phyloP scores from a whole-genome alignment of 2,888 invertebrate species.

The Tortricodes alternella region DNA sequence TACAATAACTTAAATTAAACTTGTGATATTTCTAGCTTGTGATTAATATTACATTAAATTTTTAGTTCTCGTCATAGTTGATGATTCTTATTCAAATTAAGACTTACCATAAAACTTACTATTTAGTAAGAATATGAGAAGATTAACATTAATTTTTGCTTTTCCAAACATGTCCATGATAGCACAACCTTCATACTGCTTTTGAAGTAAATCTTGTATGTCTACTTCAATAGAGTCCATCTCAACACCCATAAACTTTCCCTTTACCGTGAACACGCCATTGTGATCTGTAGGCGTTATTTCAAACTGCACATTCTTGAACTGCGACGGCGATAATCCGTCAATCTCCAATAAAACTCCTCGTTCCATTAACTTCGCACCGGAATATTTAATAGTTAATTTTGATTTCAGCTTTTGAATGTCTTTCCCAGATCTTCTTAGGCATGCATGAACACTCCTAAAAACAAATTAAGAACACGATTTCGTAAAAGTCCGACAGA shows the following conservation, averaged over 20 bases:
- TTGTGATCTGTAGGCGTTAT: slow-evolving; percentile 86
- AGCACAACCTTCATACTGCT: slow-evolving; percentile 89
- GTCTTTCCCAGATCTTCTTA: slow-evolving; percentile 73
- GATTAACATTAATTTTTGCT: slow-evolving; percentile 89
- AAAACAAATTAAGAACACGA: slow-evolving; percentile 35
- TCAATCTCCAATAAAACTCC: slow-evolving; percentile 88
- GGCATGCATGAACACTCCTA: slow-evolving; percentile 82
- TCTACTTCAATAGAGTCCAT: slow-evolving; percentile 88
- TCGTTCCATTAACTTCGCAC: slow-evolving; percentile 86
- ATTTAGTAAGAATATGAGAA: slow-evolving; percentile 88
- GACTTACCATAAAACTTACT: slow-evolving; percentile 88
- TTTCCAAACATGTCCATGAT: slow-evolving; percentile 91
- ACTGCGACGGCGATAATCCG: slow-evolving; percentile 85
- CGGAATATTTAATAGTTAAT: slow-evolving; percentile 85
- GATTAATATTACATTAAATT: background rate
- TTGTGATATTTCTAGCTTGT: background rate
- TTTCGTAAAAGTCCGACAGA: background rate
- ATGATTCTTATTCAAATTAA: no score
- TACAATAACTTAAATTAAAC: background rate
- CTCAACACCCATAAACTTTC: slow-evolving; percentile 89
- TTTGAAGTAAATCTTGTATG: slow-evolving; percentile 87
- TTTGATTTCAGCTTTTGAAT: slow-evolving; percentile 83
- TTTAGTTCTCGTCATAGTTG: no score
- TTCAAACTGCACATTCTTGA: slow-evolving; percentile 89
- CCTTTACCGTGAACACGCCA: slow-evolving; percentile 87